Percentiles rank a stretch among this genome's conserved stretches.
phyloP scores from a whole-genome alignment of 2,888 invertebrate species.

The Andrena praecox region DNA sequence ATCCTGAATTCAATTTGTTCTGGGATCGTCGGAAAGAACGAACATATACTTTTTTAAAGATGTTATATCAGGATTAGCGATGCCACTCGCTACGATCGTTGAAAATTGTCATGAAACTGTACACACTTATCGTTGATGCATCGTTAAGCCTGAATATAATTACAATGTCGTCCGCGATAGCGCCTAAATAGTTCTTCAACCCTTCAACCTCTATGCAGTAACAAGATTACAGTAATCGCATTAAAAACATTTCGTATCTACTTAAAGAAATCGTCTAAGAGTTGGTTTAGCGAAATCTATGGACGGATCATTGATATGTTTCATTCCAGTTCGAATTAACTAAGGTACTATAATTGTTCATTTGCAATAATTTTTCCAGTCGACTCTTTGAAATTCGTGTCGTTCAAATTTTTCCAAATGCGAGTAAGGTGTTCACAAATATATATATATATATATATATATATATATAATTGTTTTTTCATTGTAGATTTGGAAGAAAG shows the following conservation, averaged over 20 bases:
- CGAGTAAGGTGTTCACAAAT: no score
- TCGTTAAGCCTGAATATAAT: no score
- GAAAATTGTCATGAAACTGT: no score
- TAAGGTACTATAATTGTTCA: slow-evolving; percentile 7
- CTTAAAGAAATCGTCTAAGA: slow-evolving; percentile 4
- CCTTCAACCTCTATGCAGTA: not conserved
- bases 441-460: not conserved
- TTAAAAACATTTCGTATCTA: not conserved
- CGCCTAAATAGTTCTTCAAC: not conserved
- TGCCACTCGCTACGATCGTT: no score
- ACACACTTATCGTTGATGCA: no score
- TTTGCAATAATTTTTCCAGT: not conserved
- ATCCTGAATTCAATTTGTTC: slow-evolving; percentile 8
- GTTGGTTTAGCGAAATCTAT: slow-evolving; percentile 16
- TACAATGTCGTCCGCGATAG: no score
- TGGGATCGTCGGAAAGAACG: slow-evolving; percentile 37
- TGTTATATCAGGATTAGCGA: not conserved
- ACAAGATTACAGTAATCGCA: not conserved
- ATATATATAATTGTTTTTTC: slow-evolving; percentile 59
- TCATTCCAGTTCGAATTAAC: slow-evolving; percentile 13
- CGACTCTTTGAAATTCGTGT: not conserved
- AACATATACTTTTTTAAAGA: slow-evolving; percentile 37
- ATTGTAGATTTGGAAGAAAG: slow-evolving; percentile 72
- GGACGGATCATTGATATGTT: slow-evolving; percentile 29
- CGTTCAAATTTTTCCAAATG: slow-evolving; percentile 2